These are phyloP conservation scores for Polymixis lichenea DNA, from an alignment of 2,888 invertebrate species.

Conservation along the genomic window DNA sequence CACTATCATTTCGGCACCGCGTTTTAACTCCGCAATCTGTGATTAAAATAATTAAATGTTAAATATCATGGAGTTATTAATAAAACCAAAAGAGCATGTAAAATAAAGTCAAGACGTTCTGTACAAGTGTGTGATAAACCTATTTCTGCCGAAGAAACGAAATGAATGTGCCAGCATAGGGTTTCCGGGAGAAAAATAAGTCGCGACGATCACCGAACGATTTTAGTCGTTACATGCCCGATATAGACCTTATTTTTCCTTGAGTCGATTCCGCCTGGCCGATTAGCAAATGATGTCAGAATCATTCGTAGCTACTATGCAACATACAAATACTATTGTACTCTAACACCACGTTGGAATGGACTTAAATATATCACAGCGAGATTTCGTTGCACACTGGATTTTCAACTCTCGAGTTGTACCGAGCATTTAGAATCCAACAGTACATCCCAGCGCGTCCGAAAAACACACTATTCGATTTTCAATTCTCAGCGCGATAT, in stretches of 20 bases:
- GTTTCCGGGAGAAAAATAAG: neutral
- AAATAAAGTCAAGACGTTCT: neutral
- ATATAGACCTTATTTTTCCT: neutral
- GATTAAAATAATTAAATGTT: neutral
- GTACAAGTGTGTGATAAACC: too few relatives aligned
- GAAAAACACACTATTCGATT: too few relatives aligned
- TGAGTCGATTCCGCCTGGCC: too few relatives aligned
- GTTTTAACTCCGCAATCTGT: conserved; percentile 97
- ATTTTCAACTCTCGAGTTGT: too few relatives aligned
- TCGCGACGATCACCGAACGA: neutral
- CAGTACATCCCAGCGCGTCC: too few relatives aligned
- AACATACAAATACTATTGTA: neutral
- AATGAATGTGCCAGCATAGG: neutral
- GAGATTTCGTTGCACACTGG: too few relatives aligned
- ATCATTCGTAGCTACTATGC: neutral
- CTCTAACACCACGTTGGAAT: too few relatives aligned
- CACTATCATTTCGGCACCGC: conserved; percentile 99
- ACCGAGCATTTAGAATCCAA: too few relatives aligned
- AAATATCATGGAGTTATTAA: neutral
- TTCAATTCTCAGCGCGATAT: too few relatives aligned
- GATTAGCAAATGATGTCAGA: neutral
- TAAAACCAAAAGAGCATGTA: neutral
- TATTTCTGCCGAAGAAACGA: too few relatives aligned
- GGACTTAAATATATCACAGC: too few relatives aligned
- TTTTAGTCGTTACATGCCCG: neutral